Base-by-base conservation (phyloP, 2,888 invertebrate species). In the Siphonodentalium dalli region DNA sequence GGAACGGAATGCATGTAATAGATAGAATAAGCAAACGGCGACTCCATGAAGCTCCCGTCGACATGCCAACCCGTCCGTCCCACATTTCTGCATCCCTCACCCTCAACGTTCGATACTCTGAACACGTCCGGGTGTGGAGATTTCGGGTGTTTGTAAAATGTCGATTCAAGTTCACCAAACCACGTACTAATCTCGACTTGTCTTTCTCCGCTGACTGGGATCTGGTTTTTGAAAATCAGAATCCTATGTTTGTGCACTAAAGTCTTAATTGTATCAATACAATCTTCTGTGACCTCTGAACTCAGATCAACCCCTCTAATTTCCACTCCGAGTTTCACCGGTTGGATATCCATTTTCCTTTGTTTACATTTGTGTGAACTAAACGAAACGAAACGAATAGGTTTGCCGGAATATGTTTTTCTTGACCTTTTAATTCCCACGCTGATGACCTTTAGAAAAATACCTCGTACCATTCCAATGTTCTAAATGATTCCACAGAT, bases 21-120 rank as follows among this genome's bases (percentile, higher is more conserved):
- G 5, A 78, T 34, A 4, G 77, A 65, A 52, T 68, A 74, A 21
- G 50, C 52, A 45, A 75, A 78, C 6, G 78, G 78, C 41, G 68
- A 65, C 18, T 51, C 61, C 71, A 75, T 75, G 50, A 77, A 78
- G 43, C 74, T 75, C 5, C 78, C 78, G 57, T 77, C 78, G 20
- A 78, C 73, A 51, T 78, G 78, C 77, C 77, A 78, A 11, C 78
- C 78, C 3, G 76, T 76, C 41, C 76, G 55, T 1, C 78, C 78
- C 1, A 78, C 75, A 46, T 71, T 68, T 1, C 63, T 68, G 40
- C 77, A 78, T 9, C 78, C 78, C 46, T 78, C 74, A 11, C 51
- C 51, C 20, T 67, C 61, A 29, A 70, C 63, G 50, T 78, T 78
- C 0, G 77, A 77, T 31, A 78, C 77, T 6, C 78, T 55, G 52